A percentile compares a stretch with the other conserved stretches of the same genome.
phyloP scores from a whole-genome alignment of 2,113 vertebrate species.

The Nymphicus hollandicus region DNA sequence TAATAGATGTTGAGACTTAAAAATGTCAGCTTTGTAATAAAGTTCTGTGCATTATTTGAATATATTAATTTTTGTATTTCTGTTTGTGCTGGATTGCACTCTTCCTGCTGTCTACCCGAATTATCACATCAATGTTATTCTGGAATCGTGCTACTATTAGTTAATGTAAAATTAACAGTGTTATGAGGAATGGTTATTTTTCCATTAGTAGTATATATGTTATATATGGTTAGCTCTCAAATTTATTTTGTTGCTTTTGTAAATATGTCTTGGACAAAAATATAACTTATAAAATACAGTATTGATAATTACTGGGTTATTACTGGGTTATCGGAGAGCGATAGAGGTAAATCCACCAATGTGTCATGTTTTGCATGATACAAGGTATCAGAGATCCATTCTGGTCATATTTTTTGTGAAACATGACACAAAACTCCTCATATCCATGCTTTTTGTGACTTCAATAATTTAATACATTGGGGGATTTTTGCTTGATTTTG shows the following conservation, averaged over 20 bases:
- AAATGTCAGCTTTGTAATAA: not conserved
- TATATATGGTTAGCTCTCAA: not conserved
- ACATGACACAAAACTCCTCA: not conserved
- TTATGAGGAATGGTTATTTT: not conserved
- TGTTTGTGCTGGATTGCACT: not conserved
- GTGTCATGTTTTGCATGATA: not conserved
- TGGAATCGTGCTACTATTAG: not conserved
- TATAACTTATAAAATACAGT: not conserved
- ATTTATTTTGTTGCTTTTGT: not conserved
- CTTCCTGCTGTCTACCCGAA: not conserved
- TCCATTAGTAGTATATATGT: not conserved
- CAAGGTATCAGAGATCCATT: not conserved
- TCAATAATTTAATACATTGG: rapidly evolving
- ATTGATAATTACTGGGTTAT: not conserved
- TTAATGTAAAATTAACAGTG: not conserved
- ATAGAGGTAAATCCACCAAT: not conserved
- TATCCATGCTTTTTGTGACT: not conserved
- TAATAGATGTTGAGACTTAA: not conserved
- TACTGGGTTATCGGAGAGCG: not conserved
- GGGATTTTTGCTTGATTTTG: not conserved
- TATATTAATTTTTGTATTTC: not conserved
- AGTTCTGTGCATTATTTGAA: not conserved
- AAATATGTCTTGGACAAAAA: not conserved
- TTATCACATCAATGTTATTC: not conserved
- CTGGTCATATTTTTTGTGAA: not conserved